These are phyloP conservation scores for Anas platyrhynchos DNA, from an alignment of 2,113 vertebrate genomes.

Conservation along the genomic window DNA sequence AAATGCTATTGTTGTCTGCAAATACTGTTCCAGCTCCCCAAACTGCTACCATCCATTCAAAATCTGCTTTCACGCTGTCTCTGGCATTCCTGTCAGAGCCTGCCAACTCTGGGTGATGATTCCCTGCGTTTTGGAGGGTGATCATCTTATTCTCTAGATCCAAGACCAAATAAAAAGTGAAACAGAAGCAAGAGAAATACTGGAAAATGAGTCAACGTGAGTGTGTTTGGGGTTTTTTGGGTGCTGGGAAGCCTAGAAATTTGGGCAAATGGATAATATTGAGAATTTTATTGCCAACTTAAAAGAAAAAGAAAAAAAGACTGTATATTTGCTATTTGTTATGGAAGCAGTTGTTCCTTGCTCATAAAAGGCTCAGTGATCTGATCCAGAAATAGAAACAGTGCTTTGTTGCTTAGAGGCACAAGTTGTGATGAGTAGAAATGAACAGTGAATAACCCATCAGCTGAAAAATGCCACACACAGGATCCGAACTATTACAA, in stretches of 20 bases:
- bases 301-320: background rate
- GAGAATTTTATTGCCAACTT: background rate
- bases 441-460: slow-evolving; percentile 16
- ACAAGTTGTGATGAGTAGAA: slow-evolving; percentile 4
- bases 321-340: background rate
- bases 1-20: background rate
- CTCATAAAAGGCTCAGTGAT: slow-evolving; percentile 4
- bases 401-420: slow-evolving; percentile 39
- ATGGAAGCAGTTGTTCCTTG: slow-evolving; percentile 1
- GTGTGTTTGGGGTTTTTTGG: background rate
- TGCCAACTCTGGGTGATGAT: background rate
- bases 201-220: background rate
- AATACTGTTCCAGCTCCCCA: background rate
- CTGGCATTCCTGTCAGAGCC: background rate
- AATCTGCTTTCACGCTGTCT: background rate
- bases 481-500: background rate
- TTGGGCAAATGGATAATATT: background rate
- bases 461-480: slow-evolving; percentile 5
- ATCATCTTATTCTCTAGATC: background rate
- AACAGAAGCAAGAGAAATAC: background rate
- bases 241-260: background rate
- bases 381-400: slow-evolving; percentile 32
- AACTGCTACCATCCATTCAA: background rate
- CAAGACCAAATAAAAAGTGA: background rate
- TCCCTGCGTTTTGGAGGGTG: background rate